Evolutionary conservation across 2,888 invertebrate genomes (phyloP), one percentile per base, ranked within the genome.

Genomic region (Lymantria dispar): DNA sequence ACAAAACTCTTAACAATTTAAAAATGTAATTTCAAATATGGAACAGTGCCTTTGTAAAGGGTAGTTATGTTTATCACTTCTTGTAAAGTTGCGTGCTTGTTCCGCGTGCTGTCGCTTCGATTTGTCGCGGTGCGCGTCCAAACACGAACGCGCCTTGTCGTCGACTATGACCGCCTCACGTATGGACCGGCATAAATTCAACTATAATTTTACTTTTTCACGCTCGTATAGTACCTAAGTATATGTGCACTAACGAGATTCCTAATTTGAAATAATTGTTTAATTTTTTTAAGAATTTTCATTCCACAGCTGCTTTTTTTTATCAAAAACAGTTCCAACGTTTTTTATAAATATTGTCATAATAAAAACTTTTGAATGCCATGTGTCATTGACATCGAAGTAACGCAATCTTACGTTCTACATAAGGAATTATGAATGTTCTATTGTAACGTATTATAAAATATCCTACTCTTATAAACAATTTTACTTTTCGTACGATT

Each of bases 81-180:
- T 38, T 59, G 63, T 43, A 48, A 54, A 58, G 62, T 60, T 65
- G 68, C 66, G 71, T 63, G 64, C 52, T 63, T 68, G 68, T 61
- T 68, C 71, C 83, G 82, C 84, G 83, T 82, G 83, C 57, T 68
- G 56, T 60, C 57, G 62, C 70, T 62, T 68, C 65, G 70, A 56
- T 54, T 63, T 67, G 70, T 56, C 61, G 65, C 68, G 67, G 57
- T 60, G 68, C 78, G 79, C 87, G 87, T 83, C 83, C 78, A 76
- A 58, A 54, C 80, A 55, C 76, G 57, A 62, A 67, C 81, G 80
- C 78, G 82, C 64, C 76, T 74, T 77, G 70, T 70, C 72, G 69
- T 79, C 81, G 85, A 87, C 85, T 87, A 85, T 83, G 65, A 65
- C 64, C 60, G 66, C 64, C 60, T 61, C 60, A 62, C 64, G 61